Conservation (phyloP, 1,140 invertebrate species). For the Mizuhopecten yessoensis region DNA sequence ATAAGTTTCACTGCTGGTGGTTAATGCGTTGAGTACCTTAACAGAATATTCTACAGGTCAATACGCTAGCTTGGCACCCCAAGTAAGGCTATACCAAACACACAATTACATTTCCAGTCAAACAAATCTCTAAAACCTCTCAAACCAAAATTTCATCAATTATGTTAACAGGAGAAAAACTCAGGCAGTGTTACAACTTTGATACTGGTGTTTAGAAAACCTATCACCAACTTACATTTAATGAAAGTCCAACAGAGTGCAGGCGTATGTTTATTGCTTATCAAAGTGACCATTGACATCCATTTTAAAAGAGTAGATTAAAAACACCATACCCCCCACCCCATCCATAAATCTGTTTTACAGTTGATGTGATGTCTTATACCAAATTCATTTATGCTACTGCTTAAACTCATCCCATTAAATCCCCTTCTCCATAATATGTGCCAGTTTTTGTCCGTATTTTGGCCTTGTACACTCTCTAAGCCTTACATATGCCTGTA, state of each 20-base stretch:
- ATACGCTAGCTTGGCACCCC: neutral
- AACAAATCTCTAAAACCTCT: neutral
- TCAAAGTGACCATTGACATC: constrained; percentile 32
- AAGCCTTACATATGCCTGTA: neutral
- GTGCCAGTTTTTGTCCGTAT: neutral
- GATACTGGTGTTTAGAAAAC: neutral
- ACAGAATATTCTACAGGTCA: neutral
- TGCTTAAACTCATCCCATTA: neutral
- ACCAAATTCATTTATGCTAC: neutral
- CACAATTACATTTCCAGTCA: neutral
- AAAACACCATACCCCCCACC: neutral
- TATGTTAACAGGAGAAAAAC: neutral
- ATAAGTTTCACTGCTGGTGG: neutral
- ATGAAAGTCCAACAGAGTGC: neutral
- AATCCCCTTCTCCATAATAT: neutral
- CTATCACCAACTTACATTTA: neutral
- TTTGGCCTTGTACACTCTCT: neutral
- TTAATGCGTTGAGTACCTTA: neutral
- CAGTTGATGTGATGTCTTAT: neutral
- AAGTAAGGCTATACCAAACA: neutral
- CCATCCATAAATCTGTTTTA: neutral
- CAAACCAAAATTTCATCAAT: neutral
- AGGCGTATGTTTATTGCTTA: neutral
- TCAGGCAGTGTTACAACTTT: neutral
- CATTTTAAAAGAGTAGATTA: neutral